phyloP scores from a whole-genome alignment of 1,140 invertebrate species.

The Drosophila biarmipes region DNA sequence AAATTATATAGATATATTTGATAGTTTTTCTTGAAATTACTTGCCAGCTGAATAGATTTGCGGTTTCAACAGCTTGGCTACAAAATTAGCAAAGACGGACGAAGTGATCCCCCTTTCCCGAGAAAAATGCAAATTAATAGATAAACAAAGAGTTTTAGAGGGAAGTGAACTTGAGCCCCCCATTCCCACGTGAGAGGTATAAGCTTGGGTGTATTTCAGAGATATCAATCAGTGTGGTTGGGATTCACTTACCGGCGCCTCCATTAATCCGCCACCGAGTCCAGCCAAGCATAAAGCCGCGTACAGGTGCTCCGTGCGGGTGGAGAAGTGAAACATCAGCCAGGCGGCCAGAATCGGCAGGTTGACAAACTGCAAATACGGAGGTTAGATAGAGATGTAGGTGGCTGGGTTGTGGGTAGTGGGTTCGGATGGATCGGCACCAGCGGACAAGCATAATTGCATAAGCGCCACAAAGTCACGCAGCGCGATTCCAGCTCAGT shows the following conservation, averaged over 20 bases:
- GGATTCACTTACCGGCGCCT: slow-evolving; percentile 89
- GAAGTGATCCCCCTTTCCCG: background rate
- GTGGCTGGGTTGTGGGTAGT: background rate
- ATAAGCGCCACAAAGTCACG: slow-evolving; percentile 45
- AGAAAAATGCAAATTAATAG: slow-evolving; percentile 36
- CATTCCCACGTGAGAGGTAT: background rate
- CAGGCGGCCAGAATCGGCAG: slow-evolving; percentile 90
- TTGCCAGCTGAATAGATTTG: slow-evolving; percentile 1
- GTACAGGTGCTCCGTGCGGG: slow-evolving; percentile 87
- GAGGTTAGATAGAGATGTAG: background rate
- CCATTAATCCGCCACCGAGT: slow-evolving; percentile 89
- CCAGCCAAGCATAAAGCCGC: slow-evolving; percentile 88
- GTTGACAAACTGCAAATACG: slow-evolving; percentile 85
- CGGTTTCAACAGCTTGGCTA: background rate
- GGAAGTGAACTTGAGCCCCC: background rate
- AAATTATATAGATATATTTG: too few species aligned
- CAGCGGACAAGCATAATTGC: slow-evolving; percentile 61
- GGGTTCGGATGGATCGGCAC: slow-evolving; percentile 2
- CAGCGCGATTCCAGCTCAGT: slow-evolving; percentile 58
- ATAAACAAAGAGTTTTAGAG: slow-evolving; percentile 4
- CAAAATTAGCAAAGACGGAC: background rate
- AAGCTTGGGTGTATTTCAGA: slow-evolving; percentile 7
- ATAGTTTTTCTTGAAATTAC: background rate
- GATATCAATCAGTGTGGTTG: slow-evolving; percentile 22
- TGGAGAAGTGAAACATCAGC: slow-evolving; percentile 89